Conservation (phyloP, 2,113 vertebrate genomes). For the Sebastes schlegelii region DNA sequence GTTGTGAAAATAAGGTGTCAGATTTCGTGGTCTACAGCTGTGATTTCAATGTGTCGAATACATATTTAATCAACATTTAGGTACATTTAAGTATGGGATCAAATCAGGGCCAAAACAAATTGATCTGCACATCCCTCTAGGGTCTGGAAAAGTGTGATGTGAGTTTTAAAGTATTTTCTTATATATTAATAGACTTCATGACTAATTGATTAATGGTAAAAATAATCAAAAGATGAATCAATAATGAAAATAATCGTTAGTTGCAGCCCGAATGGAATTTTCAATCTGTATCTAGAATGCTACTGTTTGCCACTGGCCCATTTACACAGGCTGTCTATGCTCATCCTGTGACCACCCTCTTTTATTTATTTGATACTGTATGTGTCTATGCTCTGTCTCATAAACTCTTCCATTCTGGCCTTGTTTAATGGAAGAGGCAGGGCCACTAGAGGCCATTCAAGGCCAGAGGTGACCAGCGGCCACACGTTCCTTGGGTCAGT, state of each 20-base stretch:
- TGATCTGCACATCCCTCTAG: neutral
- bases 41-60: no score
- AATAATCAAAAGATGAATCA: no score
- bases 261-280: neutral
- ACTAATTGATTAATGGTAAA: neutral
- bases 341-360: neutral
- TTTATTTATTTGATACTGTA: constrained; percentile 37
- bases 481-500: constrained; percentile 65
- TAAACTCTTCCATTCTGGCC: constrained; percentile 43
- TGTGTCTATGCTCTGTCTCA: constrained; percentile 20
- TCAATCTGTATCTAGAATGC: neutral
- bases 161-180: neutral
- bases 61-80: no score
- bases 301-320: neutral
- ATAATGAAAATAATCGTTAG: no score
- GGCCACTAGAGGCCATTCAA: constrained; percentile 41
- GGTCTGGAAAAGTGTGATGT: no score
- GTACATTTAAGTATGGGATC: neutral
- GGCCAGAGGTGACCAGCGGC: constrained; percentile 55
- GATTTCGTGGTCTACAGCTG: neutral
- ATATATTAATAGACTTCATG: neutral
- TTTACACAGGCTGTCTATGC: constrained; percentile 11
- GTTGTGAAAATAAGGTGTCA: neutral
- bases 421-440: constrained; percentile 67
- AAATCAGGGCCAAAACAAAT: neutral